Base-by-base conservation (phyloP, 2,113 vertebrate species). In the Felis catus region DNA sequence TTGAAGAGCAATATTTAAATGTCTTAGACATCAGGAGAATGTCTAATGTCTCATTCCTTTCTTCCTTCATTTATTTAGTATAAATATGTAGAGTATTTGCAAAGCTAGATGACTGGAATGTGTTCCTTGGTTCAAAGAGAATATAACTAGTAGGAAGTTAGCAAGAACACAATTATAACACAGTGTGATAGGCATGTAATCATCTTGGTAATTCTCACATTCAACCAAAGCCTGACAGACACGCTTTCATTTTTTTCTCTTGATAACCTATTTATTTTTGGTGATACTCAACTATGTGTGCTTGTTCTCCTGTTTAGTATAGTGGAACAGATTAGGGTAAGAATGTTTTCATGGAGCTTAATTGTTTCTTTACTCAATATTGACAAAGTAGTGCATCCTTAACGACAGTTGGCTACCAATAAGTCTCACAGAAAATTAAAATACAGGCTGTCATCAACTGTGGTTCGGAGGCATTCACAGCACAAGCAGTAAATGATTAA, bases 291-390 rank as follows among this genome's bases (percentile, higher is more conserved):
- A 81, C 11, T 73, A 55, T 93, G 85, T 96, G 45, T 16, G 88
- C 83, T 96, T 95, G 16, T 93, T 94, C 61, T 94, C 71, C 58
- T 89, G 29, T 93, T 55, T 93, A 86, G 71, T 73, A 92, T 58
- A 95, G n/a, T 94, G 85, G 78, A 98, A 92, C 25, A 94, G 92
- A 96, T 94, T 85, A 94, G 79, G 89, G 18, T 86, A 65, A 96
- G 89, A 98, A 98, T 89, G 91, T 98, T 98, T 98, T 97, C 96
- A 97, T 88, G 95, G 97, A 97, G 96, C 94, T 98, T 98, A 98
- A 98, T 98, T 98, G 95, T 98, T 98, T 98, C 96, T 98, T 98
- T 96, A 98, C 98, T 98, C 94, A 97, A 92, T 99, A 99, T 98
- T 98, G 98, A 99, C 98, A 98, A 98, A 97, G 89, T 25, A 95